These are phyloP conservation scores for Muraenolepis orangiensis DNA, from an alignment of 2,797 vertebrate genomes.

Conservation along the genomic window DNA sequence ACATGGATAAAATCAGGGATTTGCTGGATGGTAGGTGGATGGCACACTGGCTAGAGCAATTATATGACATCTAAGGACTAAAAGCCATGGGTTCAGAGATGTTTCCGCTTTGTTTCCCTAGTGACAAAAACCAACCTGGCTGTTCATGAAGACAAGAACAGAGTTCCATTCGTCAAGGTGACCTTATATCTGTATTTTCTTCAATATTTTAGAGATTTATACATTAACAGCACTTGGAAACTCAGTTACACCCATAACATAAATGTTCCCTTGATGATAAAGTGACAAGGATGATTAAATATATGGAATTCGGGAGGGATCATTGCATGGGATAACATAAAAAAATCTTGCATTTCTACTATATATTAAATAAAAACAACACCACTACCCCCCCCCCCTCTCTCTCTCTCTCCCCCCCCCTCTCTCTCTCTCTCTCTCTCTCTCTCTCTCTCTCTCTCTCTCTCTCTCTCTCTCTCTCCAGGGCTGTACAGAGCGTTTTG, in stretches of 20 bases:
- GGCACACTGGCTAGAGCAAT: not conserved
- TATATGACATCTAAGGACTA: not conserved
- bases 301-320: too few species aligned
- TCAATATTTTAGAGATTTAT: not conserved
- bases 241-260: not conserved
- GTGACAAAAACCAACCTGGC: constrained; percentile 96
- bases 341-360: too few species aligned
- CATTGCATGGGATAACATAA: too few species aligned
- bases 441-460: not conserved
- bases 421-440: not conserved
- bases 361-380: too few species aligned
- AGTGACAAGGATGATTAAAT: too few species aligned
- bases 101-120: constrained; percentile 43
- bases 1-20: constrained; percentile 94
- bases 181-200: not conserved
- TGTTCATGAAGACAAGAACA: constrained; percentile 96
- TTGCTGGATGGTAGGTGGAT: constrained; percentile 84
- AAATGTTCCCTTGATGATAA: too few species aligned
- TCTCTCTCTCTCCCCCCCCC: not conserved
- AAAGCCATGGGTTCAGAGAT: not conserved
- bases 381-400: not conserved
- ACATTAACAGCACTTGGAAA: not conserved
- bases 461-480: constrained; percentile 39
- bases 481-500: constrained; percentile 92
- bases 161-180: constrained; percentile 95